Conservation (phyloP, 1,140 invertebrate species). For the Nephila pilipes region DNA sequence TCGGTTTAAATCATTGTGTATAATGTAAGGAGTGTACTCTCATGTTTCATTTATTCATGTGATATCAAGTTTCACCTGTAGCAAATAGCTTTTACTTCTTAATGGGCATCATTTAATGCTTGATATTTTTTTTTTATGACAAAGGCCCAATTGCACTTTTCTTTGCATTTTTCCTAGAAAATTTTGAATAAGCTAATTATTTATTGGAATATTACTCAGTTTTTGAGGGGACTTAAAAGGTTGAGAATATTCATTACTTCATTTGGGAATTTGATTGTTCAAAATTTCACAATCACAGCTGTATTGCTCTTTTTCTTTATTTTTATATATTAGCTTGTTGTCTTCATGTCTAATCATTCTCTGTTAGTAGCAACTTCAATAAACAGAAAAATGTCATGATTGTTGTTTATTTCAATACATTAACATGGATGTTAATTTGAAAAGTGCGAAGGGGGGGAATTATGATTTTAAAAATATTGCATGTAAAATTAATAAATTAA, state of each 20-base stretch:
- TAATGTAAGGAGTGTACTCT: no score
- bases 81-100: not conserved
- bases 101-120: not conserved
- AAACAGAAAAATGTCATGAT: slow-evolving; percentile 28
- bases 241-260: slow-evolving; percentile 66
- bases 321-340: slow-evolving; percentile 79
- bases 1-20: no score
- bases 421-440: no score
- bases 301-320: slow-evolving; percentile 77
- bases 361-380: slow-evolving; percentile 75
- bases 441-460: no score
- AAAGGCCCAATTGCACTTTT: slow-evolving; percentile 53
- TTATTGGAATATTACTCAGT: slow-evolving; percentile 73
- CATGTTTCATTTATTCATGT: no score
- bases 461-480: no score
- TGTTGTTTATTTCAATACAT: not conserved
- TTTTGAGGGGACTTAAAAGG: slow-evolving; percentile 67
- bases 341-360: slow-evolving; percentile 80
- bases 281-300: slow-evolving; percentile 74
- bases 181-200: slow-evolving; percentile 47
- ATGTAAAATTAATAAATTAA: no score
- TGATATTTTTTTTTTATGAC: not conserved
- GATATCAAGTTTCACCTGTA: not conserved
- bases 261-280: slow-evolving; percentile 56
- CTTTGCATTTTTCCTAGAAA: slow-evolving; percentile 70